phyloP scores from a whole-genome alignment of 2,797 vertebrate species.

The Pantherophis alleghaniensis region DNA sequence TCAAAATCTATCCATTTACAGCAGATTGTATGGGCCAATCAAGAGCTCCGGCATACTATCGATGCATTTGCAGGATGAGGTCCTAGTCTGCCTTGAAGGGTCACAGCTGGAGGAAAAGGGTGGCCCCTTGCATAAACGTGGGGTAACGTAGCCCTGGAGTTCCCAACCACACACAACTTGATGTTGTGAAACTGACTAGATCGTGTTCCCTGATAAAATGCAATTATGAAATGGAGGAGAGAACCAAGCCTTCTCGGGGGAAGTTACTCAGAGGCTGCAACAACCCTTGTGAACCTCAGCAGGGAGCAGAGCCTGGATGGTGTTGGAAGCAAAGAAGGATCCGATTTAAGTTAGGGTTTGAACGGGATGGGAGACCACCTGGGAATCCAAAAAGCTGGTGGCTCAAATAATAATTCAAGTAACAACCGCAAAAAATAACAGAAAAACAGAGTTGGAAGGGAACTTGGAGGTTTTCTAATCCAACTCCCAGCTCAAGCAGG shows the following conservation, averaged over 20 bases:
- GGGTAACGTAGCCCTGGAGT: background rate
- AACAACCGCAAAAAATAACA: background rate
- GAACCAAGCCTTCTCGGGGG: background rate
- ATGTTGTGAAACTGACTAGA: background rate
- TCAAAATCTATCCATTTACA: background rate
- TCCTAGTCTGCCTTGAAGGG: background rate
- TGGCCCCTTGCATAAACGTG: background rate
- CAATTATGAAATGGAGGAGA: background rate
- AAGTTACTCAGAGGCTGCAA: background rate
- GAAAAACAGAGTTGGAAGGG: background rate
- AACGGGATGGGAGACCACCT: background rate
- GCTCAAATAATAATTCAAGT: background rate
- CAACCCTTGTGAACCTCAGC: background rate
- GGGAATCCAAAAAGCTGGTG: background rate
- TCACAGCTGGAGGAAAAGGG: background rate
- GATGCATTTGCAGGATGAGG: background rate
- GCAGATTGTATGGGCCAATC: background rate
- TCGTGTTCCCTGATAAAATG: background rate
- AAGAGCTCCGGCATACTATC: background rate
- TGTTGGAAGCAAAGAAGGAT: background rate
- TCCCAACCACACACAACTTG: background rate
- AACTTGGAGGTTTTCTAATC: background rate
- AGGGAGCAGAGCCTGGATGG: background rate
- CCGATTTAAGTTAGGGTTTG: background rate
- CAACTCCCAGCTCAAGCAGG: background rate